phyloP scores from a whole-genome alignment of 2,888 invertebrate genomes.

The Polylopha cassiicola region DNA sequence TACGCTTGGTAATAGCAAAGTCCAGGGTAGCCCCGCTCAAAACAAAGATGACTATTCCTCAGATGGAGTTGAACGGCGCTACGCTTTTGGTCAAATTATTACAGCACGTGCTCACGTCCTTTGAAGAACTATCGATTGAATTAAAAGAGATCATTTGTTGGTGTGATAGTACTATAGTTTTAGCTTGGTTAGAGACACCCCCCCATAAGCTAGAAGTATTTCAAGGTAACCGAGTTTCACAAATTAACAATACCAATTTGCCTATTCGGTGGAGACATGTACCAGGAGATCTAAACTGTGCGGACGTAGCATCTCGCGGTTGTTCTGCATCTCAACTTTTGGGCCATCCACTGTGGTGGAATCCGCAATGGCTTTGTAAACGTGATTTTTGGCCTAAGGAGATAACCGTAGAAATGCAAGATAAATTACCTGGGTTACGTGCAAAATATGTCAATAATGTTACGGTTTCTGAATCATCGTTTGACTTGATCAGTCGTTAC shows the following conservation, averaged over 20 bases:
- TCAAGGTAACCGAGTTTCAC: constrained; percentile 4
- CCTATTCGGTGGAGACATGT: background rate
- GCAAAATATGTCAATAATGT: too few relatives aligned
- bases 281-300: background rate
- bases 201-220: constrained; percentile 7
- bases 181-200: constrained; percentile 4
- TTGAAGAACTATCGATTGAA: background rate
- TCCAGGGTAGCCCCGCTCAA: constrained; percentile 6
- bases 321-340: background rate
- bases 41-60: constrained; percentile 6
- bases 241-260: background rate
- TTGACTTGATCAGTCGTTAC: too few relatives aligned
- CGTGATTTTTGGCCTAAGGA: background rate
- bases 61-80: background rate
- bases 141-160: constrained; percentile 3
- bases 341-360: background rate
- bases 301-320: constrained; percentile 1
- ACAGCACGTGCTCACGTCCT: background rate
- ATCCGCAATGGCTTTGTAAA: background rate
- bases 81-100: background rate
- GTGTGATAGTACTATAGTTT: constrained; percentile 12
- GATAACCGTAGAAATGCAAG: too few relatives aligned
- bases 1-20: constrained; percentile 6
- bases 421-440: too few relatives aligned
- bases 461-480: too few relatives aligned